Evolutionary conservation across 2,797 vertebrate species (phyloP).

Genomic region (Crocodylus rhombifer): DNA sequence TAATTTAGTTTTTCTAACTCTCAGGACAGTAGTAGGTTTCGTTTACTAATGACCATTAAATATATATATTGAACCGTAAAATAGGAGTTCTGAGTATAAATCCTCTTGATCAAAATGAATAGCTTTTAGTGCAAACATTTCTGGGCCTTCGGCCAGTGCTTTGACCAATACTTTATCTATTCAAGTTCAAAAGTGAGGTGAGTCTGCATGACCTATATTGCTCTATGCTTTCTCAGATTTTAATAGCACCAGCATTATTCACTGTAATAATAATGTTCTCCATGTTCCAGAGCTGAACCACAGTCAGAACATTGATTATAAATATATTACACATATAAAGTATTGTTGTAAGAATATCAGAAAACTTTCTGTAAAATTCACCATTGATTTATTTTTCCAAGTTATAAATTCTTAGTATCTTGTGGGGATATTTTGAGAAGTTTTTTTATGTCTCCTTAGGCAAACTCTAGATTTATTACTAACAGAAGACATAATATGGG

Average conservation of each 20-base stretch:
- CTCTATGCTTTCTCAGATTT: conserved; percentile 2
- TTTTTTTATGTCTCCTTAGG: not conserved
- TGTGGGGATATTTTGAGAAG: not conserved
- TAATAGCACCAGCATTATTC: not conserved
- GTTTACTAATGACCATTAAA: not conserved
- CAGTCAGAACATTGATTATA: not conserved
- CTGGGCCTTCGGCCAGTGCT: not conserved
- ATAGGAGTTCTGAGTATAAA: not conserved
- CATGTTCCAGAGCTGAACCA: not conserved
- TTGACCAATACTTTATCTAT: not conserved
- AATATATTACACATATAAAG: not conserved
- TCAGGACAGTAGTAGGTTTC: not conserved
- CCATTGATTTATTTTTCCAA: not conserved
- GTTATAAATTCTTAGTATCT: not conserved
- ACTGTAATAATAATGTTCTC: not conserved
- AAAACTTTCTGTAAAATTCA: not conserved
- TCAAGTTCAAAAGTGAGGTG: not conserved
- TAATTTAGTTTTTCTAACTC: not conserved
- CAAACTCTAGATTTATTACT: not conserved
- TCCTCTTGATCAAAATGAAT: not conserved
- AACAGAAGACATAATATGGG: not conserved
- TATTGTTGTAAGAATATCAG: not conserved
- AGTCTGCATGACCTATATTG: not conserved
- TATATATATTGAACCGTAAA: not conserved
- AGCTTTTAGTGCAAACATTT: not conserved